Evolutionary conservation across 2,888 invertebrate genomes (phyloP).

Genomic region (Drosophila rubida): DNA sequence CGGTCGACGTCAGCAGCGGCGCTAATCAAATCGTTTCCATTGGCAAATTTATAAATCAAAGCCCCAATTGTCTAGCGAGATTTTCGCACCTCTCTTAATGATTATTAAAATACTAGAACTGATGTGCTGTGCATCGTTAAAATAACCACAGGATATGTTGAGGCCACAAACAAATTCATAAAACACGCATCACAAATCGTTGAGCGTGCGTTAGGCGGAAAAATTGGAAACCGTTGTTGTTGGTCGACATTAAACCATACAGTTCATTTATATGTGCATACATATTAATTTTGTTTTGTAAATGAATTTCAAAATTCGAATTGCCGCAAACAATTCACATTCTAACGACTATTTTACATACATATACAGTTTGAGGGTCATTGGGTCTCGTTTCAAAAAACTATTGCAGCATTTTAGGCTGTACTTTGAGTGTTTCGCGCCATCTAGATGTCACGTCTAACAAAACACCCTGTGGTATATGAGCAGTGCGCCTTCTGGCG

Average conservation of each 20-base stretch:
- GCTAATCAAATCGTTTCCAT: constrained; percentile 22
- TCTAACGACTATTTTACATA: not conserved
- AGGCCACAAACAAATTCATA: constrained; percentile 21
- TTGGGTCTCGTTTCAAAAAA: not conserved
- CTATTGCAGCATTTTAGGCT: not conserved
- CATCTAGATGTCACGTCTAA: not conserved
- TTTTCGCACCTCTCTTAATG: constrained; percentile 56
- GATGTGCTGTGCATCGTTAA: constrained; percentile 28
- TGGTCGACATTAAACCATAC: not conserved
- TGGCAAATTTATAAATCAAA: constrained; percentile 59
- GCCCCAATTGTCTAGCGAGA: constrained; percentile 24
- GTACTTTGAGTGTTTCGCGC: not conserved
- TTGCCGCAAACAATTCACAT: not conserved
- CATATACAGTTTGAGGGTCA: not conserved
- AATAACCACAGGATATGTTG: constrained; percentile 43
- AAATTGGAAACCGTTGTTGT: not conserved
- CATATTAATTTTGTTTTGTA: too few species aligned
- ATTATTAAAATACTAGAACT: constrained; percentile 59
- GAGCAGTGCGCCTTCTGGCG: not conserved
- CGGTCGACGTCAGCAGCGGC: not conserved
- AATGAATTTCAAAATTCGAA: not conserved
- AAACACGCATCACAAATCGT: constrained; percentile 7
- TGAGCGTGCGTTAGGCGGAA: not conserved
- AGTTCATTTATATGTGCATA: too few species aligned
- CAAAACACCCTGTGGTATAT: not conserved